Evolutionary conservation across 2,113 vertebrate genomes (phyloP).

Genomic region (Hystrix brachyura): DNA sequence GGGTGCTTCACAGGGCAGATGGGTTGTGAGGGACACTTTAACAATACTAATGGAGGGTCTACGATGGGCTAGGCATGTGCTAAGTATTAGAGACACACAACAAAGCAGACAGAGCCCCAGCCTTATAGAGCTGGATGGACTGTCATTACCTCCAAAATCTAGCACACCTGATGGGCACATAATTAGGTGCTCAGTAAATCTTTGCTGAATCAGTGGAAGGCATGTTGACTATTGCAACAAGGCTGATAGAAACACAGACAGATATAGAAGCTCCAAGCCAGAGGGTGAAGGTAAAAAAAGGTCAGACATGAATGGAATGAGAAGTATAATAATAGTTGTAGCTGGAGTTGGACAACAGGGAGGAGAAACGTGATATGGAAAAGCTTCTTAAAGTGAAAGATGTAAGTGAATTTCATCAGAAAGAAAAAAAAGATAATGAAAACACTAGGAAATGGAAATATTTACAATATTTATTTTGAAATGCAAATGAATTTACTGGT

Average conservation of each 20-base stretch:
- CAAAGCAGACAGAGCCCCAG: not conserved
- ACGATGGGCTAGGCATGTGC: not conserved
- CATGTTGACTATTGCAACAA: not conserved
- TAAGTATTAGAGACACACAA: not conserved
- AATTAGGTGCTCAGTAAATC: not conserved
- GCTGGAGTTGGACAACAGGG: not conserved
- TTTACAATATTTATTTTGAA: constrained; percentile 18
- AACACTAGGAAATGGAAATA: not conserved
- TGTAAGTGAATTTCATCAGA: constrained; percentile 23
- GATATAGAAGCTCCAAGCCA: not conserved
- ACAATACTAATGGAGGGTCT: not conserved
- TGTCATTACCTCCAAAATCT: not conserved
- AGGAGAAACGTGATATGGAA: not conserved
- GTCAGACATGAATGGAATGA: not conserved
- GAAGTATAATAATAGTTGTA: not conserved
- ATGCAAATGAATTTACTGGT: constrained; percentile 12
- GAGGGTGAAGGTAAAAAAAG: constrained; percentile 14
- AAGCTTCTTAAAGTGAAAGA: constrained; percentile 31
- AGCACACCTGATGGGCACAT: not conserved
- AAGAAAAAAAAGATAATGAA: not conserved
- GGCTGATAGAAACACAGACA: not conserved
- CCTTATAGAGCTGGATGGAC: not conserved
- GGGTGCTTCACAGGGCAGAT: not conserved
- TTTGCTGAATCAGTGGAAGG: not conserved
- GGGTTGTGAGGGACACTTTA: not conserved